These are phyloP conservation scores for Graptemys geographica DNA, from an alignment of 2,797 vertebrate species.

Conservation along the genomic window DNA sequence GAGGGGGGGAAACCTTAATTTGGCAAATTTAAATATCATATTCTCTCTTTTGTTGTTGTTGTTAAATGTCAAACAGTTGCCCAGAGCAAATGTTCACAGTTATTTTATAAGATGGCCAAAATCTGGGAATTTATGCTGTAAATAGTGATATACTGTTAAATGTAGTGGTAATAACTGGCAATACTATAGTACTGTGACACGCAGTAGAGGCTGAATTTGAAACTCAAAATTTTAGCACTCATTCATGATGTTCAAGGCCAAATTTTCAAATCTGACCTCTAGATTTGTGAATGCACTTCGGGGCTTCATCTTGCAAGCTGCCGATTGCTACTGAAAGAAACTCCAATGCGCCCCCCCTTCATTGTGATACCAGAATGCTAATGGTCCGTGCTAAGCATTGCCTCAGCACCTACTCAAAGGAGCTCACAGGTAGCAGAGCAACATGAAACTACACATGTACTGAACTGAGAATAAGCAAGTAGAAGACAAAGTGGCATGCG, in stretches of 20 bases:
- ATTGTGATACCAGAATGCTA: background rate
- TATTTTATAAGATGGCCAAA: constrained; percentile 63
- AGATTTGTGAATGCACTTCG: background rate
- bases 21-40: constrained; percentile 36
- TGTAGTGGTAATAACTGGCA: constrained; percentile 15
- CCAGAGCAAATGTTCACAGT: constrained; percentile 52
- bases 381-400: fast-evolving
- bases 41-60: constrained; percentile 25
- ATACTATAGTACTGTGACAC: background rate
- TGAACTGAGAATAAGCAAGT: background rate
- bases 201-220: background rate
- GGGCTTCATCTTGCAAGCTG: background rate
- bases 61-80: constrained; percentile 51
- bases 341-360: background rate
- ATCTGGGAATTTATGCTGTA: constrained; percentile 39
- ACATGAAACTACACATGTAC: background rate
- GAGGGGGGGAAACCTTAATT: constrained; percentile 31
- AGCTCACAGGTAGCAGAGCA: background rate
- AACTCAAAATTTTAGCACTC: background rate
- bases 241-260: background rate
- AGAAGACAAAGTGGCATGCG: background rate
- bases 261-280: background rate
- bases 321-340: background rate
- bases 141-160: constrained; percentile 17
- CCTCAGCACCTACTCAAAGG: background rate